A percentile compares a stretch with the other conserved stretches of the same genome.
phyloP scores from a whole-genome alignment of 2,888 invertebrate species.

The Philhelius pedissequus region DNA sequence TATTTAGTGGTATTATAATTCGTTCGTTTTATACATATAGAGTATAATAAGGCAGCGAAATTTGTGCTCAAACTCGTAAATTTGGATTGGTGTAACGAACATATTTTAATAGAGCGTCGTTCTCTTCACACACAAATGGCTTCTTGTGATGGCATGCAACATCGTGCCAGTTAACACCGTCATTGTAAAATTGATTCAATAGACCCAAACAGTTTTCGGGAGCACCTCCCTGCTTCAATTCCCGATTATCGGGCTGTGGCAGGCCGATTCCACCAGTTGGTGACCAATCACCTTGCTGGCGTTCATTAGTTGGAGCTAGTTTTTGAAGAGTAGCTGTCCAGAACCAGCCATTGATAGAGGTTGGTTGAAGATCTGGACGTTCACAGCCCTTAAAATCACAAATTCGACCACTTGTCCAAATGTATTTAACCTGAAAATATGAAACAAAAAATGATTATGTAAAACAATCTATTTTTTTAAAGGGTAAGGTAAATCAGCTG shows the following conservation, averaged over 20 bases:
- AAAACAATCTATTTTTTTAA: too few species aligned
- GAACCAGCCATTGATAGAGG: slow-evolving; percentile 92
- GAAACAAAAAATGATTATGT: slow-evolving; percentile 17
- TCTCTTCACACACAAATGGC: slow-evolving; percentile 93
- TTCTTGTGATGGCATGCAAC: slow-evolving; percentile 95
- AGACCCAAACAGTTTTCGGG: slow-evolving; percentile 92
- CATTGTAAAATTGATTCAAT: slow-evolving; percentile 93
- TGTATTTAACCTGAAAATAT: slow-evolving; percentile 86
- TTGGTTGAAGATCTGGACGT: slow-evolving; percentile 89
- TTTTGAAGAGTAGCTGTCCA: slow-evolving; percentile 94
- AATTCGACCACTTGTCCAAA: slow-evolving; percentile 93
- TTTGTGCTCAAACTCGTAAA: slow-evolving; percentile 82
- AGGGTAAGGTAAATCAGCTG: too few species aligned
- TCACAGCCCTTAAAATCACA: slow-evolving; percentile 95
- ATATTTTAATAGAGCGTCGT: slow-evolving; percentile 91
- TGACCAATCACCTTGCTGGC: slow-evolving; percentile 93
- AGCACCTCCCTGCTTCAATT: slow-evolving; percentile 89
- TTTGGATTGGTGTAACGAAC: slow-evolving; percentile 90
- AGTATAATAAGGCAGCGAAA: neutral
- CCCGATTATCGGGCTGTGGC: slow-evolving; percentile 93
- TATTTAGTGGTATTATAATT: slow-evolving; percentile 8
- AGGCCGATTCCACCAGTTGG: slow-evolving; percentile 90
- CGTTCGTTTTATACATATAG: slow-evolving; percentile 19
- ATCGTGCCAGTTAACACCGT: slow-evolving; percentile 94
- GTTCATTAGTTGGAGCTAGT: slow-evolving; percentile 89